Conservation (phyloP, 2,797 vertebrate genomes). For the Lutjanus campechanus region DNA sequence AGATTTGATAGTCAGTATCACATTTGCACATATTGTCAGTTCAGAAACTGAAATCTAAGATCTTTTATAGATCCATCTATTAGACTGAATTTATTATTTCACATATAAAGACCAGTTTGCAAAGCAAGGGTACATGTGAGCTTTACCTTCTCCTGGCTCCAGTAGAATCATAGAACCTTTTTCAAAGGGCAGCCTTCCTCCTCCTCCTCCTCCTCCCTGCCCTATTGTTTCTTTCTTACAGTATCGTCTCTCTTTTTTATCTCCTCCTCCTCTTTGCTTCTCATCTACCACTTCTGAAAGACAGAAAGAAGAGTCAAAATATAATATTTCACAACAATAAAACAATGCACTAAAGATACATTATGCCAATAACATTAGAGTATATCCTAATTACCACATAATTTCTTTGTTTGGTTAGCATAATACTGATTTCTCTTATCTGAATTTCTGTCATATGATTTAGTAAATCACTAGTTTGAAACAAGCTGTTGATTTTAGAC, state of each 20-base stretch:
- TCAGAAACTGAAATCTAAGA: neutral
- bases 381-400: no score
- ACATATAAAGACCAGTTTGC: neutral
- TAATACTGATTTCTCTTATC: no score
- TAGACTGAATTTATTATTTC: neutral
- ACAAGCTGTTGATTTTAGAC: no score
- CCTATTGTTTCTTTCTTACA: neutral
- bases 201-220: neutral
- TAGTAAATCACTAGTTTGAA: no score
- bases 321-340: neutral
- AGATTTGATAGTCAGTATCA: neutral
- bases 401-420: no score
- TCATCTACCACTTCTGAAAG: constrained; percentile 16
- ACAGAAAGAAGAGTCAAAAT: neutral
- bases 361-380: no score
- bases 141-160: constrained; percentile 50
- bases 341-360: neutral
- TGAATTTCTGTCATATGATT: no score
- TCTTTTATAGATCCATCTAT: neutral
- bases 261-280: constrained; percentile 20
- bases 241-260: constrained; percentile 3
- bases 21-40: no score
- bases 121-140: neutral
- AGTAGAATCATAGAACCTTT: constrained; percentile 30
- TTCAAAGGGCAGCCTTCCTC: neutral